A percentile compares a stretch with the other conserved stretches of the same genome.
phyloP scores from a whole-genome alignment of 2,113 vertebrate species.

The Labrus mixtus region DNA sequence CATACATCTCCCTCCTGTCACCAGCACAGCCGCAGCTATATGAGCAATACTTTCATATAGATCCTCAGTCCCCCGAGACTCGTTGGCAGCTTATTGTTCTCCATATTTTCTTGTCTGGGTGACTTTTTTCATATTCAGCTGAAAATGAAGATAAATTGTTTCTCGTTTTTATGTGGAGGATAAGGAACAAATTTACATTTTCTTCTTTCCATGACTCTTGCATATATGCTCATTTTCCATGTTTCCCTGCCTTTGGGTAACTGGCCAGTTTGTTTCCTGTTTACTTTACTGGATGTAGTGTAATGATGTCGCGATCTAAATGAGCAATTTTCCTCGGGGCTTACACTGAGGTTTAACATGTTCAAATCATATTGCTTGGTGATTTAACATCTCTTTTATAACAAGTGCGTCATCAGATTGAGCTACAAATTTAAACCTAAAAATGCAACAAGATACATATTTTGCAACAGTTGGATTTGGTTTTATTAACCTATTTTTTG shows the following conservation, averaged over 20 bases:
- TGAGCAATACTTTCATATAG: slow-evolving; percentile 65
- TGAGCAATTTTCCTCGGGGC: slow-evolving; percentile 1
- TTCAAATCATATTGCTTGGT: neutral
- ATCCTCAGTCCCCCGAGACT: slow-evolving; percentile 62
- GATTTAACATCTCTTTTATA: slow-evolving; percentile 18
- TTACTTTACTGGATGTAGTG: slow-evolving; percentile 21
- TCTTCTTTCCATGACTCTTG: slow-evolving; percentile 44
- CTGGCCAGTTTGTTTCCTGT: slow-evolving; percentile 27
- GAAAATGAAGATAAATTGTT: slow-evolving; percentile 77
- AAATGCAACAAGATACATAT: neutral
- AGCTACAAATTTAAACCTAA: neutral
- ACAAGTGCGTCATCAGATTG: neutral
- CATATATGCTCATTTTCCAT: slow-evolving; percentile 55
- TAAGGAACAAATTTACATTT: slow-evolving; percentile 62
- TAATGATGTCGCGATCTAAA: slow-evolving; percentile 38
- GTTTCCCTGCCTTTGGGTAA: slow-evolving; percentile 31
- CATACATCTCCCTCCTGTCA: slow-evolving; percentile 60
- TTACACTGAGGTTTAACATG: neutral
- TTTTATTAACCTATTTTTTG: neutral
- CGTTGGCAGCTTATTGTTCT: slow-evolving; percentile 70
- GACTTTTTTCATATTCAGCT: slow-evolving; percentile 63
- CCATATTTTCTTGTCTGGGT: slow-evolving; percentile 58
- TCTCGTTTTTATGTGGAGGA: slow-evolving; percentile 47
- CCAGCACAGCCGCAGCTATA: slow-evolving; percentile 29
- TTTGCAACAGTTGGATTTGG: slow-evolving; percentile 1